Percentiles rank a stretch among this genome's conserved stretches.
phyloP scores from a whole-genome alignment of 1,140 invertebrate genomes.

The Leguminivora glycinivorella region DNA sequence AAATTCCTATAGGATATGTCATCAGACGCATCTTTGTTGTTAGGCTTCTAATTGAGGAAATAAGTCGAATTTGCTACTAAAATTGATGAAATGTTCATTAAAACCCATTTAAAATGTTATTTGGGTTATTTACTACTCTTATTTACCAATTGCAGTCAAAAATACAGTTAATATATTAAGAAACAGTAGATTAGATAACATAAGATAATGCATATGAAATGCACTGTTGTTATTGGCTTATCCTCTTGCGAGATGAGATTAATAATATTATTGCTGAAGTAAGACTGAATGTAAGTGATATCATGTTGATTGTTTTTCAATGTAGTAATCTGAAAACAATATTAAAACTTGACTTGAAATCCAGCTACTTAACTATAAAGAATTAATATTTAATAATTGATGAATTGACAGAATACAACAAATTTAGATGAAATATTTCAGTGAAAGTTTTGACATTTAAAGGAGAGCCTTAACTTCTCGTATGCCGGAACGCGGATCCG shows the following conservation, averaged over 20 bases:
- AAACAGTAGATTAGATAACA: not conserved
- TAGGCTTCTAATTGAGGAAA: not conserved
- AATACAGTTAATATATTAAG: not conserved
- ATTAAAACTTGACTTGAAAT: too few species aligned
- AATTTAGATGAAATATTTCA: too few species aligned
- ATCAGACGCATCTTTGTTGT: not conserved
- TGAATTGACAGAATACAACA: too few species aligned
- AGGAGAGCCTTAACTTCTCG: too few species aligned
- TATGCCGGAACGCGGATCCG: too few species aligned
- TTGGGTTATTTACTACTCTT: not conserved
- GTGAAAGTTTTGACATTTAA: too few species aligned
- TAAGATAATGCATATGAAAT: not conserved
- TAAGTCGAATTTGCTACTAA: not conserved
- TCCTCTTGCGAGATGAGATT: not conserved
- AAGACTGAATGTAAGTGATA: not conserved
- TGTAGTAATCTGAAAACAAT: too few species aligned
- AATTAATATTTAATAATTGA: too few species aligned
- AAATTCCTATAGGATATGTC: constrained; percentile 50
- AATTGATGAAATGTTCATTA: not conserved
- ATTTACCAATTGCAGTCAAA: not conserved
- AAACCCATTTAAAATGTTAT: not conserved
- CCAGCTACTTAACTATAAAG: too few species aligned
- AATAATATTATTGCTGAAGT: not conserved
- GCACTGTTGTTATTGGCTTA: not conserved
- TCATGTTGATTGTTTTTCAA: not conserved